Conservation (phyloP, 2,797 vertebrate species). For the Fringilla coelebs region DNA sequence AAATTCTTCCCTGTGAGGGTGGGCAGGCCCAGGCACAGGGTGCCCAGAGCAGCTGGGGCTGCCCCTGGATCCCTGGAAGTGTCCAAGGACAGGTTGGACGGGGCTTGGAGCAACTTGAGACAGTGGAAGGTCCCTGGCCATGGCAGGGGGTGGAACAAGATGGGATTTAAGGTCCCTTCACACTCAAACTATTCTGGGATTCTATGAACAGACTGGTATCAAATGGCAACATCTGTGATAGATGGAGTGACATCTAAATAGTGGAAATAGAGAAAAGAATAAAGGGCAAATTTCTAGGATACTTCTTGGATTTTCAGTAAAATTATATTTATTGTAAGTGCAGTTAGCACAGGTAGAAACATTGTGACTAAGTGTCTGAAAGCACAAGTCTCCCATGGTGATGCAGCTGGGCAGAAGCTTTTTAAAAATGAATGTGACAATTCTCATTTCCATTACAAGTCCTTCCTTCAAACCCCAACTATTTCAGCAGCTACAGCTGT, state of each 20-base stretch:
- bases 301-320: not conserved
- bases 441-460: not conserved
- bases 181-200: not conserved
- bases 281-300: not conserved
- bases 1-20: accelerated
- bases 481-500: not conserved
- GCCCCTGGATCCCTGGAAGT: not conserved
- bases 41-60: not conserved
- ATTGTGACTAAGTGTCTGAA: not conserved
- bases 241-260: not conserved
- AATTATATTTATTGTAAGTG: not conserved
- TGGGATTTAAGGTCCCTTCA: not conserved
- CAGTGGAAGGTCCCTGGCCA: not conserved
- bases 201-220: accelerated
- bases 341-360: not conserved
- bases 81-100: accelerated
- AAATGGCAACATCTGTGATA: not conserved
- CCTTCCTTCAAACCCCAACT: not conserved
- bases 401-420: not conserved
- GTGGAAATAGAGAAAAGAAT: not conserved
- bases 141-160: not conserved
- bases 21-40: not conserved
- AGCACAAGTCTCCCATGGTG: not conserved
- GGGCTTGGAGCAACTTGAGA: not conserved
- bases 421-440: not conserved